Percentiles rank a stretch among this genome's conserved stretches.
phyloP scores from a whole-genome alignment of 2,797 vertebrate species.

The Thamnophis elegans region DNA sequence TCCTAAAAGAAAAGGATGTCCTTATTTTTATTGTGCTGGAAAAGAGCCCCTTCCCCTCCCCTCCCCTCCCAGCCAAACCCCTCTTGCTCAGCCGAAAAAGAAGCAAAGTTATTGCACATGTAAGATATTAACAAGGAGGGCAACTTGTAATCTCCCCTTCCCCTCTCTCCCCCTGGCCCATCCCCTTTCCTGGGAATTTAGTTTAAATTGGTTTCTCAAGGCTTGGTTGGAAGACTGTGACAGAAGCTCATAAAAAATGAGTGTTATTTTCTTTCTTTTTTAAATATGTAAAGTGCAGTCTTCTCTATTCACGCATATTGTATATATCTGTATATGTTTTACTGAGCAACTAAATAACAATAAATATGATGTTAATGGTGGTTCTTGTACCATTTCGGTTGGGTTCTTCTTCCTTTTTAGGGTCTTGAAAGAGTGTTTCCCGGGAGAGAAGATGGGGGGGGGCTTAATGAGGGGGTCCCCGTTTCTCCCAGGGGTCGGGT shows the following conservation, averaged over 20 bases:
- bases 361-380: constrained; percentile 99
- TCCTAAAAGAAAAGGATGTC: constrained; percentile 73
- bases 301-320: constrained; percentile 99
- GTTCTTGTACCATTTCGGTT: constrained; percentile 51
- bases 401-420: background rate
- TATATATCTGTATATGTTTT: constrained; percentile 99
- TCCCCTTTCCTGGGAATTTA: constrained; percentile 71
- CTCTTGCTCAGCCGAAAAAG: constrained; percentile 73
- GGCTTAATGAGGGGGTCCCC: background rate
- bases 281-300: constrained; percentile 99
- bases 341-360: constrained; percentile 99
- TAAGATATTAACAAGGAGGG: constrained; percentile 97
- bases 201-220: constrained; percentile 90
- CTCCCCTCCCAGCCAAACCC: constrained; percentile 75
- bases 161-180: background rate
- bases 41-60: constrained; percentile 50
- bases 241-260: constrained; percentile 87
- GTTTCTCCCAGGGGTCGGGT: background rate
- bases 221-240: constrained; percentile 96
- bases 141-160: constrained; percentile 86
- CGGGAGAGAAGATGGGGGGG: background rate
- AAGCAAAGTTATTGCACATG: constrained; percentile 92
- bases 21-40: constrained; percentile 58
- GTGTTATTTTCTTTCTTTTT: constrained; percentile 84
- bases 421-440: background rate